Evolutionary conservation across 1,140 invertebrate species (phyloP).

Genomic region (Papilio polytes): DNA sequence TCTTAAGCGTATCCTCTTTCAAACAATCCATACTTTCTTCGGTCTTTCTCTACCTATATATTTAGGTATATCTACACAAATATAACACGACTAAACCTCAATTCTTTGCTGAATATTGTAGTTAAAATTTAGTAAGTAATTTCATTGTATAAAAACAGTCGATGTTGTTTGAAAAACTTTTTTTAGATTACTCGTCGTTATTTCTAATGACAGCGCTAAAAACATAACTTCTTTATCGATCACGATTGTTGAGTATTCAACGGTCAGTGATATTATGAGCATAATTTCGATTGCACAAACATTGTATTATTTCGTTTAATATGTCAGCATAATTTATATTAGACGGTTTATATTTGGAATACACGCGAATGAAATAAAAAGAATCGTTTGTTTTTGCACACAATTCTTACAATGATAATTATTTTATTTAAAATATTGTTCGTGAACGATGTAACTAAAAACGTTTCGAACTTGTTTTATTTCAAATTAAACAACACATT

Average conservation of each 20-base stretch:
- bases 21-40: too few relatives aligned
- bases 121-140: too few relatives aligned
- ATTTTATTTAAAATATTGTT: neutral
- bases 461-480: too few relatives aligned
- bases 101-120: too few relatives aligned
- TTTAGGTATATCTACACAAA: too few relatives aligned
- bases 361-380: neutral
- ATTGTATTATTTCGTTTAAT: neutral
- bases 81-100: too few relatives aligned
- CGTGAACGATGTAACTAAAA: too few relatives aligned
- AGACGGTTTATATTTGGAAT: neutral
- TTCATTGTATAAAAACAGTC: too few relatives aligned
- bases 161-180: too few relatives aligned
- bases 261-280: neutral
- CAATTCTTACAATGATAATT: neutral
- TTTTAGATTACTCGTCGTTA: neutral
- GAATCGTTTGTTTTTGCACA: neutral
- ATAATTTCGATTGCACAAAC: neutral
- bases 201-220: neutral
- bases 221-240: neutral
- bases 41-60: too few relatives aligned
- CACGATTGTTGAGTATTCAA: neutral
- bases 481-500: too few relatives aligned
- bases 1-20: too few relatives aligned
- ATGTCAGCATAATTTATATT: neutral